phyloP scores from a whole-genome alignment of 2,113 vertebrate genomes.

The Cromileptes altivelis region DNA sequence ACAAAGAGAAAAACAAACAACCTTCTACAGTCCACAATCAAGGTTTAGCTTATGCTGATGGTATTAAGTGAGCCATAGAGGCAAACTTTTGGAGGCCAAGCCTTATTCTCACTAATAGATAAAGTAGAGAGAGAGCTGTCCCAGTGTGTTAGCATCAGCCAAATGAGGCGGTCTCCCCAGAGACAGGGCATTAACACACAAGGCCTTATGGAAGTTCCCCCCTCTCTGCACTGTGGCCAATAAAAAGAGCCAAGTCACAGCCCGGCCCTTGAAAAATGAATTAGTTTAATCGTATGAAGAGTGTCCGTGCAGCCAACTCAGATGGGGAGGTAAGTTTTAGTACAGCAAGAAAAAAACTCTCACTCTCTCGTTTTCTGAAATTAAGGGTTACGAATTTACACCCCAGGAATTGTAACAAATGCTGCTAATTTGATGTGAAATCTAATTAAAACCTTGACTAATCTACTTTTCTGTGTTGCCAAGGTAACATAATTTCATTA shows the following conservation, averaged over 20 bases:
- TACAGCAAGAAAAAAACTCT: constrained; percentile 3
- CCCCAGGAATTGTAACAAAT: background rate
- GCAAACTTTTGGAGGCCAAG: constrained; percentile 51
- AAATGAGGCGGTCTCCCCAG: constrained; percentile 67
- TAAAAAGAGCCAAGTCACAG: constrained; percentile 62
- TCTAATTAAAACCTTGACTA: background rate
- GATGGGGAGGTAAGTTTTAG: constrained; percentile 21
- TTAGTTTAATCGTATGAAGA: constrained; percentile 59
- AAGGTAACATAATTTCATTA: constrained; percentile 53
- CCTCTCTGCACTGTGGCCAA: constrained; percentile 46
- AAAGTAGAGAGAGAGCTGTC: constrained; percentile 66
- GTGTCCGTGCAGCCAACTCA: constrained; percentile 45
- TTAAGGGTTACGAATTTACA: background rate
- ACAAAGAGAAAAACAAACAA: constrained; percentile 44
- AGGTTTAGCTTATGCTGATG: constrained; percentile 53
- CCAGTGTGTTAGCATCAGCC: constrained; percentile 73
- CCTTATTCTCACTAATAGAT: constrained; percentile 58
- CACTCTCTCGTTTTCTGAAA: constrained; percentile 2
- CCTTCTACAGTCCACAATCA: constrained; percentile 49
- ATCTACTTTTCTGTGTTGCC: background rate
- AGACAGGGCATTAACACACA: constrained; percentile 73
- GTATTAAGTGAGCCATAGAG: constrained; percentile 49
- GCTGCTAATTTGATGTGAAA: constrained; percentile 3
- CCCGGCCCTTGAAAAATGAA: constrained; percentile 68
- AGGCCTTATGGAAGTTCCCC: constrained; percentile 54